phyloP scores from a whole-genome alignment of 2,113 vertebrate species.

The Rattus rattus region DNA sequence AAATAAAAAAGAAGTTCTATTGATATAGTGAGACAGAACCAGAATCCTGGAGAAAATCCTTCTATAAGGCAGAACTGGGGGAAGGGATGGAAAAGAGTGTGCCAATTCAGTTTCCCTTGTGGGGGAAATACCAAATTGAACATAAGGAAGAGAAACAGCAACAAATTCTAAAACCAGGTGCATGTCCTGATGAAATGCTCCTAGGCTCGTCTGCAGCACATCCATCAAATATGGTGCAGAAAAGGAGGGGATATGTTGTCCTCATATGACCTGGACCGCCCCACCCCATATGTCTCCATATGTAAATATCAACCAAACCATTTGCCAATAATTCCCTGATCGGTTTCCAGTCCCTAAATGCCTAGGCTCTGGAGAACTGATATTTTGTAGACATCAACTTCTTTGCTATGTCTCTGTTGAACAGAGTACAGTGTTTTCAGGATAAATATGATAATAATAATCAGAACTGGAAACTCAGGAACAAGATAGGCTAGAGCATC shows the following conservation, averaged over 20 bases:
- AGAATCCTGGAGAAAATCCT: constrained; percentile 27
- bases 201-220: not conserved
- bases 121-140: constrained; percentile 27
- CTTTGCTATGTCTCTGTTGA: constrained; percentile 38
- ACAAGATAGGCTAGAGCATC: constrained; percentile 51
- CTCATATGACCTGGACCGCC: constrained; percentile 20
- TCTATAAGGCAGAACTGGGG: not conserved
- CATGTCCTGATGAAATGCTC: not conserved
- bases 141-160: not conserved
- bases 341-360: constrained; percentile 65
- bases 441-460: constrained; percentile 68
- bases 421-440: constrained; percentile 58
- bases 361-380: constrained; percentile 65
- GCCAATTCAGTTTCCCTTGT: not conserved
- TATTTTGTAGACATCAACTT: constrained; percentile 51
- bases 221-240: constrained; percentile 17
- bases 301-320: constrained; percentile 68
- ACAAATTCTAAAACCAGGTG: not conserved
- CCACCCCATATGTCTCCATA: constrained; percentile 36
- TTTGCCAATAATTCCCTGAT: constrained; percentile 76
- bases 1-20: not conserved
- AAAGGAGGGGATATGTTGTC: not conserved
- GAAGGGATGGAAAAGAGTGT: not conserved
- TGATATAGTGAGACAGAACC: not conserved
- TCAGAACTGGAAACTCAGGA: constrained; percentile 45